Percentiles rank a stretch among this genome's conserved stretches.
These are phyloP conservation scores for Eupithecia subfuscata DNA, from an alignment of 2,888 invertebrate species.

Conservation along the genomic window DNA sequence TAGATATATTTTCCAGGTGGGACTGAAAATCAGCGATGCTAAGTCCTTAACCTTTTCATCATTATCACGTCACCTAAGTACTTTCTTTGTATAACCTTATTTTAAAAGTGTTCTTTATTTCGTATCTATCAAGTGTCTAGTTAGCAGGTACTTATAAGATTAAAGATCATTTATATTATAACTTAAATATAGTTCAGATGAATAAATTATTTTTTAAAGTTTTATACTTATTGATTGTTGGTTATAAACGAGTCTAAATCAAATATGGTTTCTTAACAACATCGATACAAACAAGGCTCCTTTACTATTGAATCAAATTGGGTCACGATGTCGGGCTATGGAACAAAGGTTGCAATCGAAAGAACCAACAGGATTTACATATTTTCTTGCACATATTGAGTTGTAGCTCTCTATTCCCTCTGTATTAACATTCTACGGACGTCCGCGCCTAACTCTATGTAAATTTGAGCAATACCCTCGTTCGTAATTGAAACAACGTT, in stretches of 20 bases:
- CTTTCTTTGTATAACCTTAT: too few species aligned
- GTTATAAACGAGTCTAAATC: not conserved
- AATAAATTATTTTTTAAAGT: too few species aligned
- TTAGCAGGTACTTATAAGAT: too few species aligned
- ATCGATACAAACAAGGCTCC: not conserved
- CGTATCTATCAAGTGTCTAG: too few species aligned
- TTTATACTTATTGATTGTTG: too few species aligned
- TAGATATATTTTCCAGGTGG: too few species aligned
- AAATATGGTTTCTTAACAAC: not conserved
- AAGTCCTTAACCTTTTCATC: too few species aligned
- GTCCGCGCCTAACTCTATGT: slow-evolving; percentile 44
- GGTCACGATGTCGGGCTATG: not conserved
- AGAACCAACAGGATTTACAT: slow-evolving; percentile 18
- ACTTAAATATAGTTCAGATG: too few species aligned
- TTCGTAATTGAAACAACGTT: slow-evolving; percentile 42
- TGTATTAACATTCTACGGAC: slow-evolving; percentile 39
- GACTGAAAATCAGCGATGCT: too few species aligned
- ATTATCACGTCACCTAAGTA: too few species aligned
- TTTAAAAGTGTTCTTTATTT: too few species aligned
- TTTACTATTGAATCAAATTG: not conserved
- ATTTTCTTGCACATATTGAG: slow-evolving; percentile 39
- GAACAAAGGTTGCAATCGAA: not conserved
- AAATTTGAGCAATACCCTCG: slow-evolving; percentile 49
- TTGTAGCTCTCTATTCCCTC: slow-evolving; percentile 26
- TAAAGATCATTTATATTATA: too few species aligned